phyloP scores from a whole-genome alignment of 2,113 vertebrate genomes.

The Leptocoma aspasia region DNA sequence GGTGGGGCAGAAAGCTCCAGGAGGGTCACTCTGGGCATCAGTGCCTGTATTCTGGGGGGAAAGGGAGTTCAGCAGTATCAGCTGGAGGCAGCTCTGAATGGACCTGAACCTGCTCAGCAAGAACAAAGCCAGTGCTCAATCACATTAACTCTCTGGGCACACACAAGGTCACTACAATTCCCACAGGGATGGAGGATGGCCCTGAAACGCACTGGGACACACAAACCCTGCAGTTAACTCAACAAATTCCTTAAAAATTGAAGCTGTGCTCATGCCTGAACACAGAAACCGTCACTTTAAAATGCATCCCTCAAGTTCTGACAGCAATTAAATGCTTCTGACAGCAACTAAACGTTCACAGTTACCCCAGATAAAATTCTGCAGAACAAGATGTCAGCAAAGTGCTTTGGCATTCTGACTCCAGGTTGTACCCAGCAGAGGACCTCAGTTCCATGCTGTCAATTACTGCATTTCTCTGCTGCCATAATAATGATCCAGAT shows the following conservation, averaged over 20 bases:
- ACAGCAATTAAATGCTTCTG: not conserved
- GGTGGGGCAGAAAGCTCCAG: not conserved
- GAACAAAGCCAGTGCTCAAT: not conserved
- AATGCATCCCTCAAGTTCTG: not conserved
- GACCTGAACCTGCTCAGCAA: not conserved
- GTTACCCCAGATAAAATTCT: not conserved
- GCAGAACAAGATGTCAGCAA: not conserved
- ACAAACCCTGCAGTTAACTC: not conserved
- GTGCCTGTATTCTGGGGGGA: not conserved
- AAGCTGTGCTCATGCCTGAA: not conserved
- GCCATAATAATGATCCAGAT: not conserved
- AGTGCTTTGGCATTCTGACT: not conserved
- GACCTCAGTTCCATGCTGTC: not conserved
- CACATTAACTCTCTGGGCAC: not conserved
- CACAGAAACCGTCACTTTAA: not conserved
- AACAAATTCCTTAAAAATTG: not conserved
- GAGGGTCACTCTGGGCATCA: not conserved
- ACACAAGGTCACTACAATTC: not conserved
- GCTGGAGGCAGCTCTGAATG: not conserved
- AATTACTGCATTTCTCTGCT: not conserved
- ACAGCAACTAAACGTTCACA: not conserved
- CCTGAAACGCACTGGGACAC: not conserved
- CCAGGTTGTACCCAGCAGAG: not conserved
- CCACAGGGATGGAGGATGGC: not conserved
- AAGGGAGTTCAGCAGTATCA: not conserved